Percentiles rank a stretch among this genome's conserved stretches.
Evolutionary conservation across 2,113 vertebrate species (phyloP).

Genomic region (Nettapus auritus): DNA sequence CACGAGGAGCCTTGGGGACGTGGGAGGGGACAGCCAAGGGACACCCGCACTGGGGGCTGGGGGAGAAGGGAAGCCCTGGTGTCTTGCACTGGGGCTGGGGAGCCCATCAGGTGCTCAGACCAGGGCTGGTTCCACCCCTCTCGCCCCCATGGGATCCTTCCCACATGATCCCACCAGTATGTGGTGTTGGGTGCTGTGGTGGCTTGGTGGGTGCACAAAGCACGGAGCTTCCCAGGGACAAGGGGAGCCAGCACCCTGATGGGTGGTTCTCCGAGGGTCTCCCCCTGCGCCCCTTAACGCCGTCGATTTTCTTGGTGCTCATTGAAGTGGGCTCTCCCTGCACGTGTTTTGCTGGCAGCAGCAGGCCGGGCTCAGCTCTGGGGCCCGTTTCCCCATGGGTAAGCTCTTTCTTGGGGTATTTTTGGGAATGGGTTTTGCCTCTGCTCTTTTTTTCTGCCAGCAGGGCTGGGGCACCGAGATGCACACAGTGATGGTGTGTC

Average conservation of each 20-base stretch:
- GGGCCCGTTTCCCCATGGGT: neutral
- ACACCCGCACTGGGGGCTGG: neutral
- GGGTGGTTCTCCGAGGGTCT: neutral
- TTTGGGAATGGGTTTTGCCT: neutral
- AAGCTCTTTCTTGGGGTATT: neutral
- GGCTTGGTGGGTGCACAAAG: neutral
- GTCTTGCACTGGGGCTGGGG: neutral
- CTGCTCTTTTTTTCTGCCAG: neutral
- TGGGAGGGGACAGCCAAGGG: conserved; percentile 17
- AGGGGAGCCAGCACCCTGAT: neutral
- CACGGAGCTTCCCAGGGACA: neutral
- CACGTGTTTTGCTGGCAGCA: conserved; percentile 41
- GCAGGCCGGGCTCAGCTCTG: neutral
- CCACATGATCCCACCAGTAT: too few species aligned
- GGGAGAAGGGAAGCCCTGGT: conserved; percentile 30
- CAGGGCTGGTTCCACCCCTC: neutral
- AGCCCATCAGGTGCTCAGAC: neutral
- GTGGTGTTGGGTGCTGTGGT: rapidly evolving
- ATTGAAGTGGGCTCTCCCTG: neutral
- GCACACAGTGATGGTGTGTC: rapidly evolving
- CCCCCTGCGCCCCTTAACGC: neutral
- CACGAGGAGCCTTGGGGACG: neutral
- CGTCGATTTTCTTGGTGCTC: neutral
- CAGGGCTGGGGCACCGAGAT: rapidly evolving
- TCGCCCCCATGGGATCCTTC: neutral